phyloP scores from a whole-genome alignment of 2,797 vertebrate genomes.

The Scyliorhinus canicula region DNA sequence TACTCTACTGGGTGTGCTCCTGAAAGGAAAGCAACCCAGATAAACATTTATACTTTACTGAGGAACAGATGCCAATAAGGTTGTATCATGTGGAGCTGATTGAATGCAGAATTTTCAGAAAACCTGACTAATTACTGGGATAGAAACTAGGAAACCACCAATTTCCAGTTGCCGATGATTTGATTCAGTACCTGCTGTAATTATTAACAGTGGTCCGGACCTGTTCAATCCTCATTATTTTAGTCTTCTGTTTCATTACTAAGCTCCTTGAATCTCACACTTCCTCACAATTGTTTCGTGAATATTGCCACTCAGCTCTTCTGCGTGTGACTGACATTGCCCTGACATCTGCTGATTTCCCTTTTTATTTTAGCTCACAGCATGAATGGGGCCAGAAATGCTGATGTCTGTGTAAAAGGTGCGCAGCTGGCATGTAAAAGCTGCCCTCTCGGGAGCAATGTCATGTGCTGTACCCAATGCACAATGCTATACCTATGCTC shows the following conservation, averaged over 20 bases:
- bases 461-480: neutral
- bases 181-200: neutral
- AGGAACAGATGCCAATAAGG: neutral
- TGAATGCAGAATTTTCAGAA: neutral
- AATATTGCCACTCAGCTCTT: neutral
- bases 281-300: neutral
- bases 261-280: neutral
- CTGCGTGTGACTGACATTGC: neutral
- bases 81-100: neutral
- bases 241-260: neutral
- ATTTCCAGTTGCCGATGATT: neutral
- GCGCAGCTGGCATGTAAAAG: neutral
- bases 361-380: neutral
- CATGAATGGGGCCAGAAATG: neutral
- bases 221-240: neutral
- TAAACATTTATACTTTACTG: neutral
- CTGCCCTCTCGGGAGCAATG: neutral
- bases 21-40: neutral
- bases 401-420: neutral
- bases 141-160: neutral
- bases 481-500: neutral
- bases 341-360: neutral
- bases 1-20: neutral
- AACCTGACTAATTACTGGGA: neutral
- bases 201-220: neutral